These are phyloP conservation scores for Clarias pachynema DNA, from an alignment of 2,797 vertebrate genomes.

Conservation along the genomic window DNA sequence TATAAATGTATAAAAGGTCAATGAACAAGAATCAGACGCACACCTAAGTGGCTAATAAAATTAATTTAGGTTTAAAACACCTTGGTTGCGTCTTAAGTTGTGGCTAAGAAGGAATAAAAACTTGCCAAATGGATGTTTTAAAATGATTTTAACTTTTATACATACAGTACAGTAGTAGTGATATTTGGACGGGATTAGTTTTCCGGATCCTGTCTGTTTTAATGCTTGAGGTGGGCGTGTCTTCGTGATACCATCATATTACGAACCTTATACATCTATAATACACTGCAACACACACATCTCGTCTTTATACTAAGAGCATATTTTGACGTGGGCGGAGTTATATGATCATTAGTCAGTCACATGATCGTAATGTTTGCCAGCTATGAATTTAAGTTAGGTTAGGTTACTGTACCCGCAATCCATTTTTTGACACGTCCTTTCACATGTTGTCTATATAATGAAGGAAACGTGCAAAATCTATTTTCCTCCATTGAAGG, in stretches of 20 bases:
- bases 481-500: too few relatives aligned
- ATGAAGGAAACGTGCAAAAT: too few relatives aligned
- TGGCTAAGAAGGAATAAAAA: background rate
- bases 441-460: background rate
- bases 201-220: background rate
- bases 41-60: background rate
- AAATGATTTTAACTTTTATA: background rate
- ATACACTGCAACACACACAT: background rate
- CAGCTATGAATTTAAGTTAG: background rate
- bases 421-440: background rate
- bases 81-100: background rate
- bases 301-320: background rate
- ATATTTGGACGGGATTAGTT: background rate
- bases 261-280: too few relatives aligned
- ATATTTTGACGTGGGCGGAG: background rate
- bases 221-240: background rate
- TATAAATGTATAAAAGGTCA: constrained; percentile 18
- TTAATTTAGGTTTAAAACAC: background rate
- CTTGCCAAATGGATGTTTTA: background rate
- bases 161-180: background rate
- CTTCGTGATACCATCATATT: background rate
- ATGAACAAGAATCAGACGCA: background rate
- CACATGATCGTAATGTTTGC: background rate
- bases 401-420: too few relatives aligned
- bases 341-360: background rate